Percentiles rank a stretch among this genome's conserved stretches.
These are phyloP conservation scores for Marmota monax DNA, from an alignment of 2,113 vertebrate species.

Conservation along the genomic window DNA sequence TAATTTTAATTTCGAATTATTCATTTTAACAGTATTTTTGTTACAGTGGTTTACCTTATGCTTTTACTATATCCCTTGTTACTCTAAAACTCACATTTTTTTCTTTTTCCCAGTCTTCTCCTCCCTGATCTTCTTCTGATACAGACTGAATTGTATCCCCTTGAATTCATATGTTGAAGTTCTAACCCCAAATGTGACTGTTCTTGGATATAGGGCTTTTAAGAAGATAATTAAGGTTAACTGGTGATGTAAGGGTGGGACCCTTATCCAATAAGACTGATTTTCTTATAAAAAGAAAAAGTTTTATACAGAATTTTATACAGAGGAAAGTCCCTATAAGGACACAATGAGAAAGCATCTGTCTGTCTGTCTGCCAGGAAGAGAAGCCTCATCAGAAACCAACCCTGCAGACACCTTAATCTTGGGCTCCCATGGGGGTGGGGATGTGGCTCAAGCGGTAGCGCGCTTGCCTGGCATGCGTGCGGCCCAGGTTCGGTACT, in stretches of 20 bases:
- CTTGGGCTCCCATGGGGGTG: not conserved
- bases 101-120: not conserved
- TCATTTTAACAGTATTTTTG: slow-evolving; percentile 38
- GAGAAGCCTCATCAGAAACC: not conserved
- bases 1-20: slow-evolving; percentile 42
- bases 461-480: too few species aligned
- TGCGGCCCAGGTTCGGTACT: too few species aligned
- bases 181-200: not conserved
- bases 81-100: too few species aligned
- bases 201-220: not conserved
- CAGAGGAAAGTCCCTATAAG: not conserved
- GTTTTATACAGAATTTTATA: too few species aligned
- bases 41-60: too few species aligned
- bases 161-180: not conserved
- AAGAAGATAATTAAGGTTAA: not conserved
- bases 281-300: not conserved
- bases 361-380: not conserved
- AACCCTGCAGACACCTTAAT: not conserved
- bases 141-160: not conserved
- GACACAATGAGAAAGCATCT: not conserved
- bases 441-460: too few species aligned
- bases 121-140: not conserved
- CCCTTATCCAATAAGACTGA: not conserved
- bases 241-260: not conserved
- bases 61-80: too few species aligned